Percentiles rank a stretch among this genome's conserved stretches.
phyloP scores from a whole-genome alignment of 2,113 vertebrate genomes.

The Oophaga pumilio region DNA sequence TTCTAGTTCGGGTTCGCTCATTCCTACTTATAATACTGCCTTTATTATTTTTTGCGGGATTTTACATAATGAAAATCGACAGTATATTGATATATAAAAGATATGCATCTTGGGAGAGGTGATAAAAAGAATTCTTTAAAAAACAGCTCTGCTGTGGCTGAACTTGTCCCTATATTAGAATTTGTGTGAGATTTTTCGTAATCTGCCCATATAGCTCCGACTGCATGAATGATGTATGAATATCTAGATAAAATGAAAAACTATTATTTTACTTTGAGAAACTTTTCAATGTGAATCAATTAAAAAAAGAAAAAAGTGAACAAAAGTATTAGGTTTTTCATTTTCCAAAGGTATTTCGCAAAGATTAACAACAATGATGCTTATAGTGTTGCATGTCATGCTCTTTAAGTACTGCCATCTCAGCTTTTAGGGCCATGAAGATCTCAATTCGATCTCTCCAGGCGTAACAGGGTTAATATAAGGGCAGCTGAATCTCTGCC shows the following conservation, averaged over 20 bases:
- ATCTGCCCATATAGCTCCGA: not conserved
- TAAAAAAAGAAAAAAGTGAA: not conserved
- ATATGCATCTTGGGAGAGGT: not conserved
- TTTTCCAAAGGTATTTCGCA: not conserved
- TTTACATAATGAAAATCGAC: not conserved
- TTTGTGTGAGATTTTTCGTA: not conserved
- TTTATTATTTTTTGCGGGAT: not conserved
- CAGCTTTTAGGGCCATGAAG: not conserved
- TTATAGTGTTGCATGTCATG: not conserved
- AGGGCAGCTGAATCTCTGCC: slow-evolving; percentile 44
- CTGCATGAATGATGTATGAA: not conserved
- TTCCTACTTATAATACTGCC: not conserved
- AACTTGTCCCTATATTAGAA: not conserved
- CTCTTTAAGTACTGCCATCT: not conserved
- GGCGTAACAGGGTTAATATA: slow-evolving; percentile 36
- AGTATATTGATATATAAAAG: not conserved
- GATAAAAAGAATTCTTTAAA: not conserved
- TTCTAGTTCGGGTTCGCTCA: no score
- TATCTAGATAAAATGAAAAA: not conserved
- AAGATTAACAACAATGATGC: not conserved
- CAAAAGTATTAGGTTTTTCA: not conserved
- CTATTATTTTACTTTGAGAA: not conserved
- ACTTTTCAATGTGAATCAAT: not conserved
- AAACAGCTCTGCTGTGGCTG: not conserved
- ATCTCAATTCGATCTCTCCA: not conserved